These are phyloP conservation scores for Vulpes lagopus DNA, from an alignment of 2,113 vertebrate species.

Conservation along the genomic window DNA sequence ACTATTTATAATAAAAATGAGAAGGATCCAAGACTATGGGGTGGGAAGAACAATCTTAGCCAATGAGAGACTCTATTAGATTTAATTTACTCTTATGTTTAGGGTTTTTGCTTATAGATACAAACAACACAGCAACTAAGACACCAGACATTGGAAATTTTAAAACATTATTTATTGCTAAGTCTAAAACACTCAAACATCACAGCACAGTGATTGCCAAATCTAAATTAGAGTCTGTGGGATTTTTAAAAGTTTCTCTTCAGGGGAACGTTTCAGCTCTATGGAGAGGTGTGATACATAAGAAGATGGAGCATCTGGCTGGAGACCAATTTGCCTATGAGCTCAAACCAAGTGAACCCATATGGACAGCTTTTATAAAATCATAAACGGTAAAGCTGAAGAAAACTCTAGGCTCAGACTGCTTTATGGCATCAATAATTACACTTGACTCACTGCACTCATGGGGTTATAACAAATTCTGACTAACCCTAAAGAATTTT, in stretches of 20 bases:
- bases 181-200: slow-evolving; percentile 85
- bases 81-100: slow-evolving; percentile 78
- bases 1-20: slow-evolving; percentile 80
- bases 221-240: slow-evolving; percentile 84
- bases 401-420: slow-evolving; percentile 64
- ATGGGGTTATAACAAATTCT: slow-evolving; percentile 79
- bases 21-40: slow-evolving; percentile 62
- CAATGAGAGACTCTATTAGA: slow-evolving; percentile 81
- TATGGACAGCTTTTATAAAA: slow-evolving; percentile 84
- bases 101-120: slow-evolving; percentile 75
- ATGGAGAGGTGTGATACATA: slow-evolving; percentile 83
- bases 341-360: slow-evolving; percentile 84
- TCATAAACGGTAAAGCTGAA: slow-evolving; percentile 75
- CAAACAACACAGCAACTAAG: slow-evolving; percentile 81
- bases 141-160: slow-evolving; percentile 85
- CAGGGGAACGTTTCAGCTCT: slow-evolving; percentile 85
- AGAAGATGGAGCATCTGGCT: slow-evolving; percentile 88
- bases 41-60: slow-evolving; percentile 68
- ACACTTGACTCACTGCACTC: slow-evolving; percentile 75
- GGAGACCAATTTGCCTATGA: slow-evolving; percentile 84
- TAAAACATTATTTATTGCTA: slow-evolving; percentile 87
- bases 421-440: slow-evolving; percentile 80
- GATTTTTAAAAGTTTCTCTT: slow-evolving; percentile 80
- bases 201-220: slow-evolving; percentile 85
- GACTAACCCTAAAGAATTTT: slow-evolving; percentile 76